Evolutionary conservation across 2,797 vertebrate genomes (phyloP).

Genomic region (Oceanodroma leucorhoa): DNA sequence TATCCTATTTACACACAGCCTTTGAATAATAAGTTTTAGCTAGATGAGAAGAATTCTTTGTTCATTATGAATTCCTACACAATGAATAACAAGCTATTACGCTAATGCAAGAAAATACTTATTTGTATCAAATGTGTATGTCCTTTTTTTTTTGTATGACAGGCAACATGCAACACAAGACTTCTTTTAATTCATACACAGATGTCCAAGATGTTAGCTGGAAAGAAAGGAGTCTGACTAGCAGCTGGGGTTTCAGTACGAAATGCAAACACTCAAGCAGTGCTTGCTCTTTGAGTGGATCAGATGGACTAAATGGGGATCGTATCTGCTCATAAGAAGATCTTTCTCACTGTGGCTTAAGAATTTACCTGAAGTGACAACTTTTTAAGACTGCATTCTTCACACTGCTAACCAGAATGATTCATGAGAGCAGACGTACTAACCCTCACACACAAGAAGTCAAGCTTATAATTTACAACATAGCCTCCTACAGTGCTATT

Average conservation of each 20-base stretch:
- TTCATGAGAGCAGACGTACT: neutral
- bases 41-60: neutral
- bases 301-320: neutral
- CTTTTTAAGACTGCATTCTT: neutral
- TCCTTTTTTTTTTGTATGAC: neutral
- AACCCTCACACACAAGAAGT: neutral
- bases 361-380: neutral
- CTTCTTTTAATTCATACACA: neutral
- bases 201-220: neutral
- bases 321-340: neutral
- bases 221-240: neutral
- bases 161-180: neutral
- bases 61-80: neutral
- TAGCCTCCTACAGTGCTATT: neutral
- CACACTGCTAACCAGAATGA: neutral
- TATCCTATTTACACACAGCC: neutral
- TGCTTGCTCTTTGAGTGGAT: neutral
- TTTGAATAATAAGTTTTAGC: neutral
- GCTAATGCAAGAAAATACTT: neutral
- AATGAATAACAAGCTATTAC: neutral
- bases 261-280: neutral
- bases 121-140: neutral
- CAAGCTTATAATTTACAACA: neutral
- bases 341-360: neutral
- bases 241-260: neutral